These are phyloP conservation scores for Desmophyllum pertusum DNA, from an alignment of 92 coral and sea anemone genomes.

Conservation along the genomic window DNA sequence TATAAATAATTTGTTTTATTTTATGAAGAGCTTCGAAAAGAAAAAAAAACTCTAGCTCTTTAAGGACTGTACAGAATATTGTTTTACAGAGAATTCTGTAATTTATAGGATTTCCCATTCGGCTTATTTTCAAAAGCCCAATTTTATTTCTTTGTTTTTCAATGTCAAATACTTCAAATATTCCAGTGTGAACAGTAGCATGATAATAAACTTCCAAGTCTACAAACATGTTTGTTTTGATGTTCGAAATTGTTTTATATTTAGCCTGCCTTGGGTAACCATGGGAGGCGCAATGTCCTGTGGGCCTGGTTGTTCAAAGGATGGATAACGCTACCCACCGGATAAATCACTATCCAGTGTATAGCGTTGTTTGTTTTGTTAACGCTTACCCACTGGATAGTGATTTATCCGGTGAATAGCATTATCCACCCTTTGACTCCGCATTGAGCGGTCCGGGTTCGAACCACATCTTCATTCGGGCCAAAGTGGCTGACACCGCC, in stretches of 20 bases:
- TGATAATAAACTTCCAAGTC: conserved; percentile 31
- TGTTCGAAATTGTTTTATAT: background rate
- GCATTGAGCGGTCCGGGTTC: no score
- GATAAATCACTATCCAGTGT: no score
- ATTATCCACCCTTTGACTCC: no score
- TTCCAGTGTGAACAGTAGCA: conserved; percentile 38
- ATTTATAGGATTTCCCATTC: background rate
- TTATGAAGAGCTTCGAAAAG: conserved; percentile 15
- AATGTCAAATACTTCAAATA: conserved; percentile 15
- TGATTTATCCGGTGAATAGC: no score
- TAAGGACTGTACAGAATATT: conserved; percentile 32
- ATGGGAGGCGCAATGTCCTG: no score
- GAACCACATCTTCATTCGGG: no score
- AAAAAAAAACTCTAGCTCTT: background rate
- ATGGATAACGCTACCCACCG: no score
- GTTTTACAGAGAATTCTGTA: conserved; percentile 36
- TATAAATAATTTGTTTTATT: conserved; percentile 39
- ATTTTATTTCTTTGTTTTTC: conserved; percentile 22
- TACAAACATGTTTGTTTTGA: background rate
- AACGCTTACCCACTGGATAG: no score
- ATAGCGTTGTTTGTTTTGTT: no score
- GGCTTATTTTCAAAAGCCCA: conserved; percentile 22
- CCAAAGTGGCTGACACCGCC: no score
- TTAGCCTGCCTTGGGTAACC: no score
- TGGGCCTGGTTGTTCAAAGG: no score